A percentile compares a stretch with the other conserved stretches of the same genome.
Conservation (phyloP, 1,140 invertebrate genomes). For the Oedothorax gibbosus region DNA sequence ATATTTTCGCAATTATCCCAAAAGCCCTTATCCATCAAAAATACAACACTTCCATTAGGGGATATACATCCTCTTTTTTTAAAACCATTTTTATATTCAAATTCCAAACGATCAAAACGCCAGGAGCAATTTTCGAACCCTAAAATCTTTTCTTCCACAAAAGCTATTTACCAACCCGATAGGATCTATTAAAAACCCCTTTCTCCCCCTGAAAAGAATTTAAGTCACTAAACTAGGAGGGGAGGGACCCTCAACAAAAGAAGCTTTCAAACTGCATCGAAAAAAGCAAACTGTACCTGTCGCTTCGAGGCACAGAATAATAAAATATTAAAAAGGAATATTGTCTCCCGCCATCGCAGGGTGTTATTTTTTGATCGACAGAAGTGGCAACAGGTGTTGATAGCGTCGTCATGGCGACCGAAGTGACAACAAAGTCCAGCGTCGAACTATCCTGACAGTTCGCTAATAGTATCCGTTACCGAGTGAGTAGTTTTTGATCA, state of each 20-base stretch:
- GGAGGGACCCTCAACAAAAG: conserved; percentile 22
- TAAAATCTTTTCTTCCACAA: conserved; percentile 3
- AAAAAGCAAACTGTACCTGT: background rate
- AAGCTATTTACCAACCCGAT: conserved; percentile 4
- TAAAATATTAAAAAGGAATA: conserved; percentile 8
- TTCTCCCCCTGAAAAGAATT: background rate
- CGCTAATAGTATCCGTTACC: conserved; percentile 42
- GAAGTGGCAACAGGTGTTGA: conserved; percentile 49
- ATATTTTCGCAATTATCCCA: conserved; percentile 16
- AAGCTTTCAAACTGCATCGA: conserved; percentile 26
- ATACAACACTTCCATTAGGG: background rate
- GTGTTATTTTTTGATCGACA: conserved; percentile 43
- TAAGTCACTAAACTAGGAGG: background rate
- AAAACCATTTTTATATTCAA: background rate
- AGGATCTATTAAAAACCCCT: conserved; percentile 11
- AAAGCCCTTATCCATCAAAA: conserved; percentile 5
- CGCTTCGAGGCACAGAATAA: background rate
- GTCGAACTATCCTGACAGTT: background rate
- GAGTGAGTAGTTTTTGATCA: conserved; percentile 27
- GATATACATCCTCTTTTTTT: background rate
- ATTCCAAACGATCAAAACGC: background rate
- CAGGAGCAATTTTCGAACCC: conserved; percentile 5
- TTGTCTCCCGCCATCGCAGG: conserved; percentile 5
- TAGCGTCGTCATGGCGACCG: conserved; percentile 35
- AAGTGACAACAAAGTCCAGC: conserved; percentile 28